Base-by-base conservation (phyloP, 2,113 vertebrate genomes). In the Syngnathus floridae region DNA sequence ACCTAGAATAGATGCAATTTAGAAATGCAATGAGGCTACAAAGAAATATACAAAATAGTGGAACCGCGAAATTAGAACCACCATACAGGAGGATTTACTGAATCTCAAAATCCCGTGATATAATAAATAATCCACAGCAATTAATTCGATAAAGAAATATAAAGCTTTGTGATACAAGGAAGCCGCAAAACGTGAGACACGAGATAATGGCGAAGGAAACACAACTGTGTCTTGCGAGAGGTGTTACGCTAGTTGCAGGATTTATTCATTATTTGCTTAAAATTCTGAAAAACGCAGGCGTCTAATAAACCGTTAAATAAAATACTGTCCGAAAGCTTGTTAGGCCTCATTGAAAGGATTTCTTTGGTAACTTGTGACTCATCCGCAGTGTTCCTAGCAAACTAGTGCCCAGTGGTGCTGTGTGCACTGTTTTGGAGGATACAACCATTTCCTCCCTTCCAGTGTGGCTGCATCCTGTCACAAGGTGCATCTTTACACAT, bases 391-490 rank as follows among this genome's bases (percentile, higher is more conserved):
- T 22, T 46, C 65, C 58, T 31, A 54, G 14, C 60, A 74, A 66
- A 69, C 37, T 41, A 51, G n/a, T 4, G 21, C 48, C n/a, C 64
- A 37, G 62, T 66, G 65, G 69, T n/a, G 21, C 68, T 75, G 74
- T 65, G 62, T 73, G 65, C 48, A 21, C 68, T 41, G 67, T 70
- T 81, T 69, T 56, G 77, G 82, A 83, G 87, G 74, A 87, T 82
- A 69, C 78, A 84, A 84, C 68, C 66, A 66, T 81, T 89, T 89
- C 86, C 86, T 87, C 58, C 79, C 78, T 79, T 75, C 71, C 62
- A 58, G 60, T 78, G 60, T 78, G 77, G 81, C 86, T 87, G 86
- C 87, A 87, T 92, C 90, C 88, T 90, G 87, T 83, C 71, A 75
- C 77, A 70, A 59, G 79, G 74, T 82, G 80, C 84, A 88, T 86